Evolutionary conservation across 2,797 vertebrate species (phyloP), one percentile per base, ranked within the genome.

Genomic region (Silurus aristotelis): DNA sequence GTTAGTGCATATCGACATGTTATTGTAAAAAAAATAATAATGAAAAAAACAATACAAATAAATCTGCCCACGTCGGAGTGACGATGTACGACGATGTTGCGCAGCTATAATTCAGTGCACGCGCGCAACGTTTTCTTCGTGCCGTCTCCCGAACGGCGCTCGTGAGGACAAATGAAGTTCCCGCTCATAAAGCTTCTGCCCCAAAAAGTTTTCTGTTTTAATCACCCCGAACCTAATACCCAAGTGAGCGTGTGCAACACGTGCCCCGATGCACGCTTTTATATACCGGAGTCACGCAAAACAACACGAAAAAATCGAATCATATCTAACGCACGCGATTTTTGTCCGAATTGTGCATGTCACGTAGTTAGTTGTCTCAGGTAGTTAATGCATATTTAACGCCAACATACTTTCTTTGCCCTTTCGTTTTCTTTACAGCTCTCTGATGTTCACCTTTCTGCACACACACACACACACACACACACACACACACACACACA

Each of bases 71-170:
- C 52, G 46, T 15, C n/a, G 63, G n/a, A 66, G 43, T 67, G 78
- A 48, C 61, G 78, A 6, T 64, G 78, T 22, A 27, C 22, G 31
- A 15, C 27, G 0, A 12, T 67, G 52, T 80, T 27, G 79, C 63
- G 63, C 79, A 80, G 20, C 55, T 67, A 1, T 27, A 64, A 67
- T 67, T 80, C 61, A 52, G 61, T 52, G 78, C 76, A 46, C 58
- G 58, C 76, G 76, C 78, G 61, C 78, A 17, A 14, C 13, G 19
- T 66, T 25, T 79, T 25, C 15, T 17, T 6, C 25, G 25, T 5
- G 48, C 6, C 22, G 71, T 25, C 19, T 12, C 13, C 46, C 71
- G 46, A 15, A 15, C 46, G 25, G 1, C 20, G 14, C 7, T 75
- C n/a, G 25, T 78, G 43, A 31, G 43, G 61, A 27, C 61, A 80